Conservation (phyloP, 2,113 vertebrate species). For the Centropus unirufus region DNA sequence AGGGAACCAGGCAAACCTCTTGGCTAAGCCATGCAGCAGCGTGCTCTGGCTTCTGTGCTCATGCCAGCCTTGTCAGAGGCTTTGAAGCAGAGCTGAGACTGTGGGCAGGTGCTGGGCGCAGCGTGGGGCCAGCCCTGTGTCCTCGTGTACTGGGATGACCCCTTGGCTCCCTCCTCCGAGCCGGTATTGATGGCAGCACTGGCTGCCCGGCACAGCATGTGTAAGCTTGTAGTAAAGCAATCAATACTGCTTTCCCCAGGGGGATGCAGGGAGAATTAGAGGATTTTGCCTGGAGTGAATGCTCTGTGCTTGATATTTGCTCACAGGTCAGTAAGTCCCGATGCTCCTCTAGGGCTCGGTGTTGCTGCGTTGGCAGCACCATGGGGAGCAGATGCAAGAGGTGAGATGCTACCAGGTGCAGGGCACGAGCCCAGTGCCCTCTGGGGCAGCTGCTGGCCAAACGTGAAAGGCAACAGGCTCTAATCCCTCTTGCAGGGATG, state of each 20-base stretch:
- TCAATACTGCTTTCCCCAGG: not conserved
- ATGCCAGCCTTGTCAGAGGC: not conserved
- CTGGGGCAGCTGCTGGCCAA: not conserved
- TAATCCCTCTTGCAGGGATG: not conserved
- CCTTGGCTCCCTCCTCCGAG: not conserved
- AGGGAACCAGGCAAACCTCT: not conserved
- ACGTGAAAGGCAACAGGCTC: not conserved
- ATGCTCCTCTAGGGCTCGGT: not conserved
- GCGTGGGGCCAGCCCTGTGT: not conserved
- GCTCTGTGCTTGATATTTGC: not conserved
- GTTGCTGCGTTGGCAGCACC: fast-evolving
- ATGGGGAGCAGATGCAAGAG: not conserved
- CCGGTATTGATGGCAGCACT: not conserved
- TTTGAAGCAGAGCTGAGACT: not conserved
- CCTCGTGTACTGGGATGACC: not conserved
- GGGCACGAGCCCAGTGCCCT: fast-evolving
- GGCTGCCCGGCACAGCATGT: not conserved
- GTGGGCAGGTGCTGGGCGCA: not conserved
- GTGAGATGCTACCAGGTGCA: fast-evolving
- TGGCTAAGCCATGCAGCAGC: not conserved
- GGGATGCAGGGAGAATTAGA: conserved; percentile 24
- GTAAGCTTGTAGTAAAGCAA: not conserved
- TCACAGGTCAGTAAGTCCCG: not conserved
- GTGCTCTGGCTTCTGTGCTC: not conserved
- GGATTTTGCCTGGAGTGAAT: not conserved